Evolutionary conservation across 2,113 vertebrate species (phyloP).

Genomic region (Hyla sarda): DNA sequence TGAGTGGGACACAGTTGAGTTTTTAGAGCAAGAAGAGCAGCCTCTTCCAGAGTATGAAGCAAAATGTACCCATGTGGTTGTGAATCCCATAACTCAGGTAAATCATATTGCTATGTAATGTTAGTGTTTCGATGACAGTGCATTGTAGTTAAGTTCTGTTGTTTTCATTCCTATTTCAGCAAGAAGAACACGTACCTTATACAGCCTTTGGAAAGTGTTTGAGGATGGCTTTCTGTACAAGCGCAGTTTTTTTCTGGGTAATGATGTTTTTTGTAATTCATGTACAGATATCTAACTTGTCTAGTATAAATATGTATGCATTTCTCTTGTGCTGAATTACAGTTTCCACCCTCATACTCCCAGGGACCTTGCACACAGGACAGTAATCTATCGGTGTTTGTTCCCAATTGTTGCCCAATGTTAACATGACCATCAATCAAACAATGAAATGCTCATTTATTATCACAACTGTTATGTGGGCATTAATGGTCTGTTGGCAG

Average conservation of each 20-base stretch:
- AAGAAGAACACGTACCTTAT: slow-evolving; percentile 86
- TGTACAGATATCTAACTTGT: not conserved
- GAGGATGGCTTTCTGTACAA: slow-evolving; percentile 83
- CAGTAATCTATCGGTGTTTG: too few species aligned
- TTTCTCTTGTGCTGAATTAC: not conserved
- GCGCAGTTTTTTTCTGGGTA: slow-evolving; percentile 96
- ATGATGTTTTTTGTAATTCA: slow-evolving; percentile 60
- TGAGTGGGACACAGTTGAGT: slow-evolving; percentile 91
- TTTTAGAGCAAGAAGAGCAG: slow-evolving; percentile 88
- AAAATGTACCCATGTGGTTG: slow-evolving; percentile 78
- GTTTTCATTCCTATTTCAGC: slow-evolving; percentile 67
- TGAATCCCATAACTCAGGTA: slow-evolving; percentile 84
- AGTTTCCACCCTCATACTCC: not conserved
- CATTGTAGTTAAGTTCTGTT: not conserved
- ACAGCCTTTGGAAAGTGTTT: slow-evolving; percentile 86
- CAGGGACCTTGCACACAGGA: too few species aligned
- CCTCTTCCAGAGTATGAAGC: slow-evolving; percentile 90
- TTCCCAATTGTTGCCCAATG: too few species aligned
- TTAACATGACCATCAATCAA: too few species aligned
- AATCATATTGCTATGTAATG: not conserved
- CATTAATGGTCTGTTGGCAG: too few species aligned
- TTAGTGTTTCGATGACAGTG: not conserved
- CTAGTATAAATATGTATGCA: not conserved
- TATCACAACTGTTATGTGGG: too few species aligned
- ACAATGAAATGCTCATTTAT: too few species aligned